Base-by-base conservation (phyloP, 23 tunicate genomes). In the Clavelina lepadiformis region DNA sequence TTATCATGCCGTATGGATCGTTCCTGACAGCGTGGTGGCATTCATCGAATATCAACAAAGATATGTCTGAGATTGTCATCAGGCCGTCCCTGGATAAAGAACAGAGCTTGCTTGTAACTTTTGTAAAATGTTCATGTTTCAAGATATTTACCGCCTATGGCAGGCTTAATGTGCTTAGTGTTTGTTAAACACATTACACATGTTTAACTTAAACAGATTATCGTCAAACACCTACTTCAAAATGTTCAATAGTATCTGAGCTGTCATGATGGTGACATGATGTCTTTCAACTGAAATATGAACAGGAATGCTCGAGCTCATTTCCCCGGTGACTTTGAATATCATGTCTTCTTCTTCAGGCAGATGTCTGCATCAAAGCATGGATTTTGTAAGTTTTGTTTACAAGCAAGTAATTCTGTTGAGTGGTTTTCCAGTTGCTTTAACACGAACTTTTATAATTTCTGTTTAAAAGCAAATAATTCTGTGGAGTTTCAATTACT, bases 21-120 rank as follows among this genome's bases (percentile, higher is more conserved):
- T 67, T 69, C 28, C 70, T 77, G 5, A 73, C 69, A 31, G 83
- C 51, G 44, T 84, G 82, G 60, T 84, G 93, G 33, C 93, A 84
- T 32, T 84, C 93, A 70, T 84, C 93, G 64, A 83, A 55, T 3
- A 83, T 68, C 47, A 83, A 38, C 75, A 83, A 28, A 13, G 82
- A n/a, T 27, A 83, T 37, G 8, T 83, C 61, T 28, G 29, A 50
- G 58, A 83, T 77, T 15, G 27, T 36, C 33, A 68, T 51, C 21
- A 60, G 55, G 28, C 35, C 51, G 21, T 54, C 56, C 41, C 72
- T 66, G 65, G 15, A 31, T 18, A 19, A 31, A 3, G 19, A 46
- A 19, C 32, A n/a, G n/a, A n/a, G n/a, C n/a, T n/a, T n/a, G n/a
- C n/a, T n/a, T n/a, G n/a, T n/a, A n/a, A n/a, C n/a, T n/a, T n/a